Percentiles rank a stretch among this genome's conserved stretches.
phyloP scores from a whole-genome alignment of 1,140 invertebrate species.

The Brachionus paranguensis region DNA sequence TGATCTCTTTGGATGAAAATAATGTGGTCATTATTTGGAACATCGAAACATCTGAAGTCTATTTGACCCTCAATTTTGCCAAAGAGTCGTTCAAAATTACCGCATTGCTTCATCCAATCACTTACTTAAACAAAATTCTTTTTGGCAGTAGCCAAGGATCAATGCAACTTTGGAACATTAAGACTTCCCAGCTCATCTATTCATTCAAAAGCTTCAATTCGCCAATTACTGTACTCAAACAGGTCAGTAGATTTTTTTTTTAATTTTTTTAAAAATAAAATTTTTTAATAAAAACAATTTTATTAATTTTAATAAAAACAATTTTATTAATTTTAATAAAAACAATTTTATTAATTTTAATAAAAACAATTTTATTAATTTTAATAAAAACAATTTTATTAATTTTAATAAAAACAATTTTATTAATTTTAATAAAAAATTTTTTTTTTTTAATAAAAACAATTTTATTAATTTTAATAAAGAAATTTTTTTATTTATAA shows the following conservation, averaged over 20 bases:
- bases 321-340: too few species aligned
- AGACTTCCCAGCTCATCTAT: slow-evolving; percentile 62
- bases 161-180: slow-evolving; percentile 84
- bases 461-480: neutral
- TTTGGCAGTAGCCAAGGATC: slow-evolving; percentile 79
- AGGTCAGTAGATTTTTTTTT: slow-evolving; percentile 53
- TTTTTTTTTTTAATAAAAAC: neutral
- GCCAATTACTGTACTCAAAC: slow-evolving; percentile 65
- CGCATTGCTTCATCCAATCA: slow-evolving; percentile 72
- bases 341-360: too few species aligned
- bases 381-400: neutral
- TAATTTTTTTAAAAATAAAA: neutral
- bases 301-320: too few species aligned
- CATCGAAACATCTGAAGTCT: slow-evolving; percentile 66
- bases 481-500: neutral
- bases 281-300: too few species aligned
- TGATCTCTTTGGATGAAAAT: slow-evolving; percentile 75
- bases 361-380: neutral
- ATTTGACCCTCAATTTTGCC: slow-evolving; percentile 57
- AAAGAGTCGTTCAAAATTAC: slow-evolving; percentile 26
- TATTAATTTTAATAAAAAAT: neutral
- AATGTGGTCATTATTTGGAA: slow-evolving; percentile 78
- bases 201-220: slow-evolving; percentile 72
- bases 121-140: slow-evolving; percentile 90
- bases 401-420: neutral